Base-by-base conservation (phyloP, 2,888 invertebrate species). In the Callimorpha dominula region DNA sequence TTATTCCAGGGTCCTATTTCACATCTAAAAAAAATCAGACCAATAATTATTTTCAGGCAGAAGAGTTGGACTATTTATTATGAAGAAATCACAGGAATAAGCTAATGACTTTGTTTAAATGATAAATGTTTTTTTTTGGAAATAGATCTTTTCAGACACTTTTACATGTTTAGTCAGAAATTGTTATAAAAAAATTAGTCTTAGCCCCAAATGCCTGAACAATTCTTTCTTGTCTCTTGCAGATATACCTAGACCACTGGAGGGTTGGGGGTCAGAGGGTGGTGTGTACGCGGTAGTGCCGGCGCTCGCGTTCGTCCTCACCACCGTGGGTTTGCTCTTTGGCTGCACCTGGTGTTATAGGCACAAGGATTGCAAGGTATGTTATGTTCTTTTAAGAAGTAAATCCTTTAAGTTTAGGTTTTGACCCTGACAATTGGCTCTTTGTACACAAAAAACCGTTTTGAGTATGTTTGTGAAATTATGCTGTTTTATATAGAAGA, bases 321-420 rank as follows among this genome's bases (percentile, higher is more conserved):
- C 95, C 31, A 93, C 92, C 62, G 88, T 93, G n/a, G 91, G 91
- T 20, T 82, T 96, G 65, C 88, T 96, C 68, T 89, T 94, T 71
- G 96, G 96, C 50, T 96, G 96, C 87, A 94, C 95, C n/a, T 96
- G 96, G 95, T 96, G 96, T 83, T 94, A 94, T 84, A 87, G 92
- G 75, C 95, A 94, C 85, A 95, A 95, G 81, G 94, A 94, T 85
- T 94, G 95, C 90, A 95, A 95, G 94, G 95, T 95, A 88, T 81
- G 86, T 70, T 40, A 2, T 62, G n/a, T 60, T 60, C 12, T 11
- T 54, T 31, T 4, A 20, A 54, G 17, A 66, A 66, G 11, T 15
- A 65, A 20, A 65, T 65, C 7, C 42, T 12, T 43, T 20, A 11
- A 42, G 40, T 15, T 17, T 42, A 43, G 11, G 11, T 11, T 43